phyloP scores from a whole-genome alignment of 2,888 invertebrate species.

The Standfussiana lucernea region DNA sequence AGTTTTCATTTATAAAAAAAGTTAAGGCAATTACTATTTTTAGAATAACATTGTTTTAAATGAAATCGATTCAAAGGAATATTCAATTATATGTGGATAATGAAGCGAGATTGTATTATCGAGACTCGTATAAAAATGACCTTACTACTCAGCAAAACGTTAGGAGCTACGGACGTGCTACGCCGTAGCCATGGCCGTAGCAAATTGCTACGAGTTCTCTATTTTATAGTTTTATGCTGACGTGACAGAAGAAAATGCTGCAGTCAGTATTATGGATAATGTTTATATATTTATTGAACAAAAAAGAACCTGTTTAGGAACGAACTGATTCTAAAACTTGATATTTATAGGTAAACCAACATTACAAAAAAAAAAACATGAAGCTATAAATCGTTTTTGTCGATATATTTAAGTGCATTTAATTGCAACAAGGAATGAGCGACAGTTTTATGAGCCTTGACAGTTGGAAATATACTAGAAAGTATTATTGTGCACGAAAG shows the following conservation, averaged over 20 bases:
- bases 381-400: slow-evolving; percentile 19
- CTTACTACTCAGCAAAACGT: slow-evolving; percentile 21
- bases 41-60: slow-evolving; percentile 62
- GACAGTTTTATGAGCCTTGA: slow-evolving; percentile 31
- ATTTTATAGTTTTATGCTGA: slow-evolving; percentile 35
- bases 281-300: slow-evolving; percentile 36
- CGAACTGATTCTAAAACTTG: slow-evolving; percentile 38
- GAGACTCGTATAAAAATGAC: slow-evolving; percentile 28
- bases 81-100: slow-evolving; percentile 31
- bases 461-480: slow-evolving; percentile 20
- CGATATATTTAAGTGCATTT: slow-evolving; percentile 32
- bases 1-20: slow-evolving; percentile 51
- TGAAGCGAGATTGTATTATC: slow-evolving; percentile 12
- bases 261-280: slow-evolving; percentile 36
- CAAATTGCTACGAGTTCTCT: slow-evolving; percentile 53
- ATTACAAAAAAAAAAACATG: slow-evolving; percentile 26
- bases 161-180: slow-evolving; percentile 40
- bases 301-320: slow-evolving; percentile 34
- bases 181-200: slow-evolving; percentile 64
- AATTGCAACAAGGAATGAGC: slow-evolving; percentile 41
- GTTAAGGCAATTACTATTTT: slow-evolving; percentile 63
- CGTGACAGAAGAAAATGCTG: slow-evolving; percentile 43
- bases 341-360: slow-evolving; percentile 42
- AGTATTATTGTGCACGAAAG: slow-evolving; percentile 26
- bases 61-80: slow-evolving; percentile 54